Base-by-base conservation (phyloP, 37 sponge, comb jelly and placozoan species). In the Cladorhizidae sp. region DNA sequence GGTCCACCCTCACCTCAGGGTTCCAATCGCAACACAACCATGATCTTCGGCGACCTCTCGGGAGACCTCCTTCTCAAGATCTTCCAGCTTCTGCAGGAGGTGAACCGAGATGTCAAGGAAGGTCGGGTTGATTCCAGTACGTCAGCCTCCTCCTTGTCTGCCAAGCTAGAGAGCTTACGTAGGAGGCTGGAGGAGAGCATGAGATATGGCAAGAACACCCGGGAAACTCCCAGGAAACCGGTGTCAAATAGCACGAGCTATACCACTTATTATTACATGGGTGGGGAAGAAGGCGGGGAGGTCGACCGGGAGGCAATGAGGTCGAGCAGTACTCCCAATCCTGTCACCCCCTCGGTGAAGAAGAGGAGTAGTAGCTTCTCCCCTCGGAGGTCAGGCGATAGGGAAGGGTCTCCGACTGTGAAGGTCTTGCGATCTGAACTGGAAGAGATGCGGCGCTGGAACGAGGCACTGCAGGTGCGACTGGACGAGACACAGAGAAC, bases 41-140 rank as follows among this genome's bases (percentile, higher is more conserved):
- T 79, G 80, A 86, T 79, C 32, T 80, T 86, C 51, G 80, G 87
- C 18, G 43, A 62, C 7, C 62, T 80, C 35, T 86, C 82, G 31
- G 82, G 81, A 42, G 51, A 81, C 43, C 64, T 87, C 0, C 40
- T 87, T 36, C 56, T 68, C 51, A 76, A 57, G 22, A 87, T 87
- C 36, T 72, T 87, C 45, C 88, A 87, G 69, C 59, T 75, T 39
- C 82, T 87, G 29, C 80, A 87, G 62, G 82, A 81, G 52, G 45
- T 87, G 37, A 76, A 74, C 57, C 25, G 37, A 18, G 89, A 89
- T 80, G 79, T 89, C 31, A 40, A 40, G 17, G 79, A 80, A 35
- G 80, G 79, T 36, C 82, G 89, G 57, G 40, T 75, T 3, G 84
- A 76, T 50, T 36, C 62, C 38, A 84, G 23, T 3, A 1, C 29